These are phyloP conservation scores for Macaria liturata DNA, from an alignment of 2,888 invertebrate species.

Conservation along the genomic window DNA sequence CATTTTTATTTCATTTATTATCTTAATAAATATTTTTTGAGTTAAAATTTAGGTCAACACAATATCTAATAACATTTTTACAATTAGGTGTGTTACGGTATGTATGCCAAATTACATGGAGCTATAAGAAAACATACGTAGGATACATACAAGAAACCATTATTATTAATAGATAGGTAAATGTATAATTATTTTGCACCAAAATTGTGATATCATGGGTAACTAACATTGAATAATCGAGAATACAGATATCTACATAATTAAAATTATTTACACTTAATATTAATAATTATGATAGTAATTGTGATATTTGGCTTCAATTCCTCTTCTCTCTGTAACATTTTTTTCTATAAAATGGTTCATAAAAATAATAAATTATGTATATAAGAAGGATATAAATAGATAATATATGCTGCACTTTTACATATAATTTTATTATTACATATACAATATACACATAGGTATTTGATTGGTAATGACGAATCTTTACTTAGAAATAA, in stretches of 20 bases:
- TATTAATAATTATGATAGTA: slow-evolving; percentile 44
- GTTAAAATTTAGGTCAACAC: too few species aligned
- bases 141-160: slow-evolving; percentile 15
- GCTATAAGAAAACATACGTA: too few species aligned
- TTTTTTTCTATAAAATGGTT: slow-evolving; percentile 44
- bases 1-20: slow-evolving; percentile 35
- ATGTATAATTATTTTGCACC: slow-evolving; percentile 52
- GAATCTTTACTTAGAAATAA: too few species aligned
- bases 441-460: too few species aligned
- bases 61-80: too few species aligned
- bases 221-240: slow-evolving; percentile 66
- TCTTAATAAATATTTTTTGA: too few species aligned
- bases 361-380: slow-evolving; percentile 10
- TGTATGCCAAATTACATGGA: too few species aligned
- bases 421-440: too few species aligned
- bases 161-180: slow-evolving; percentile 14
- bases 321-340: slow-evolving; percentile 47
- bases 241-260: slow-evolving; percentile 60
- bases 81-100: too few species aligned
- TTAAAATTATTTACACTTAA: slow-evolving; percentile 55
- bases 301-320: slow-evolving; percentile 77
- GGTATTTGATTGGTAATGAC: too few species aligned
- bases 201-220: slow-evolving; percentile 70
- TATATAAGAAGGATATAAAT: too few species aligned
- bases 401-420: too few species aligned